A percentile compares a stretch with the other conserved stretches of the same genome.
Conservation (phyloP, 2,888 invertebrate species). For the Cantharis rufa region DNA sequence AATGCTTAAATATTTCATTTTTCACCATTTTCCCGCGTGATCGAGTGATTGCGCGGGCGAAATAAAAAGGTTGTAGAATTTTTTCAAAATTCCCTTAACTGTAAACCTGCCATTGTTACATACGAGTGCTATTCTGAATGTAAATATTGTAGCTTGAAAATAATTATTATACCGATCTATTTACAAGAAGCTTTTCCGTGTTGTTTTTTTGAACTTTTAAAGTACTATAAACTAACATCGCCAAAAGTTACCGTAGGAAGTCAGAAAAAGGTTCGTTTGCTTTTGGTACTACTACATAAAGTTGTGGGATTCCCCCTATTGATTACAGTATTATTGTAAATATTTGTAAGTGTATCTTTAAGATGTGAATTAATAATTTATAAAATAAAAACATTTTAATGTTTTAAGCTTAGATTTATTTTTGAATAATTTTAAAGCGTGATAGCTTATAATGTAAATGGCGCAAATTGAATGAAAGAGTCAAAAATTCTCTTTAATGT, state of each 20-base stretch:
- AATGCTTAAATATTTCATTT: conserved; percentile 10
- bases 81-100: conserved; percentile 37
- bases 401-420: not conserved
- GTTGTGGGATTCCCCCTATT: not conserved
- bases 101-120: conserved; percentile 52
- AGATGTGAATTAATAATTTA: conserved; percentile 23
- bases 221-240: not conserved
- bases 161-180: conserved; percentile 46
- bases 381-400: conserved; percentile 6
- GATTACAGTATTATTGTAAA: conserved; percentile 29
- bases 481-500: conserved; percentile 39
- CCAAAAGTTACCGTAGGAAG: not conserved
- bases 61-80: not conserved
- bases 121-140: conserved; percentile 48
- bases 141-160: conserved; percentile 44
- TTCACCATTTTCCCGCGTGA: not conserved
- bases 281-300: not conserved
- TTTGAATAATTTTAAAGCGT: conserved; percentile 6
- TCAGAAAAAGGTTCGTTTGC: not conserved
- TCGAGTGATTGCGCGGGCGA: not conserved
- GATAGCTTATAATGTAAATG: not conserved
- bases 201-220: not conserved
- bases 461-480: conserved; percentile 11
- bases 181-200: not conserved
- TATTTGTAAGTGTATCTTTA: conserved; percentile 29